Conservation (phyloP, 2,888 invertebrate species). For the Chrysodeixis includens region DNA sequence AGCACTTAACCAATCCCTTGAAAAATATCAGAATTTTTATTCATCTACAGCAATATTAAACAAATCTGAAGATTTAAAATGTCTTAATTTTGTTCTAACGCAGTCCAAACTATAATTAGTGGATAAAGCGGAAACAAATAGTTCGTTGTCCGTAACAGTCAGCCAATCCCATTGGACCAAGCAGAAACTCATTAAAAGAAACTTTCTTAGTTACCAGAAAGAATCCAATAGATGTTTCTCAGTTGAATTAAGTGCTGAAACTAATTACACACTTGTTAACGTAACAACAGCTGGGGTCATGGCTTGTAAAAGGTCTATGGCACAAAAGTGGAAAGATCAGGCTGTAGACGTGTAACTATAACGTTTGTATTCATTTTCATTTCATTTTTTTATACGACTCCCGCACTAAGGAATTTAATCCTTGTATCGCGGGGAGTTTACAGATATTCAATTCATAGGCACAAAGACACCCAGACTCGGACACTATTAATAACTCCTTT, state of each 20-base stretch:
- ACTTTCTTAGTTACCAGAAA: conserved; percentile 50
- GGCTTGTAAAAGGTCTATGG: background rate
- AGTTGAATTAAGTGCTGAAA: conserved; percentile 20
- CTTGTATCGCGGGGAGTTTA: too few species aligned
- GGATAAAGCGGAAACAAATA: background rate
- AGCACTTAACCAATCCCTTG: too few species aligned
- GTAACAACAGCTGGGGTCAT: background rate
- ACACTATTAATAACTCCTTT: too few species aligned
- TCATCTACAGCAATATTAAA: background rate
- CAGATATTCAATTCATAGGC: too few species aligned
- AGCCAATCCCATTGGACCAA: conserved; percentile 16
- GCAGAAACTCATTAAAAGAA: conserved; percentile 49
- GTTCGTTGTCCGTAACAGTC: conserved; percentile 13
- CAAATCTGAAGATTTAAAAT: background rate
- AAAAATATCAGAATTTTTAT: background rate
- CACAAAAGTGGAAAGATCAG: background rate
- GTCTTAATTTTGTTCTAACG: background rate
- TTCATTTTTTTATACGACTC: too few species aligned
- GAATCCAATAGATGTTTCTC: conserved; percentile 28
- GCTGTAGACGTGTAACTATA: background rate
- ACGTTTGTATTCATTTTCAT: too few species aligned
- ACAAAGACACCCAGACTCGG: too few species aligned
- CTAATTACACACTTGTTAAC: conserved; percentile 33
- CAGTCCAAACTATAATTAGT: background rate
- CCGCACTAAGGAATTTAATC: too few species aligned